Percentiles rank a stretch among this genome's conserved stretches.
Conservation (phyloP, 1,140 invertebrate species). For the Bursaphelenchus mucronatus region DNA sequence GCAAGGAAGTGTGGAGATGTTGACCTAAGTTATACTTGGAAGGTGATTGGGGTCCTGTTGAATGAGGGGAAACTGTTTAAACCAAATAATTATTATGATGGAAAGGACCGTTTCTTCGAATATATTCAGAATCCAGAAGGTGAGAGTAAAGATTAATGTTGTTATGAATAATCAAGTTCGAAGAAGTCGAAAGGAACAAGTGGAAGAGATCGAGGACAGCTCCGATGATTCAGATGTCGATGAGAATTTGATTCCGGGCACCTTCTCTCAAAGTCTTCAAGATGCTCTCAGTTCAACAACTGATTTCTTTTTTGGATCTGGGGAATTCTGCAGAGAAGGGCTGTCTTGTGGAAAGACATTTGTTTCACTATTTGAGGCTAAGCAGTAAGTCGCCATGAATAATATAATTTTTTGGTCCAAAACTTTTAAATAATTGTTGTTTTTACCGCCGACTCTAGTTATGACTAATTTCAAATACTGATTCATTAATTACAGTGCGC, state of each 20-base stretch:
- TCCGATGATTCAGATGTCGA: constrained; percentile 1
- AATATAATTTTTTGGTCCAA: not conserved
- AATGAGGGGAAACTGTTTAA: constrained; percentile 1
- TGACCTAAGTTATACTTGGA: constrained; percentile 8
- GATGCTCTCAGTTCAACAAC: constrained; percentile 5
- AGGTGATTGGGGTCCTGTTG: constrained; percentile 6
- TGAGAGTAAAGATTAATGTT: constrained; percentile 1
- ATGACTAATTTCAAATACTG: no score
- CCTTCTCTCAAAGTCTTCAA: constrained; percentile 11
- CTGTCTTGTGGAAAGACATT: constrained; percentile 4
- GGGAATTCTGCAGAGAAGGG: constrained; percentile 11
- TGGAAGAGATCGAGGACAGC: constrained; percentile 6
- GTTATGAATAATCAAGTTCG: constrained; percentile 7
- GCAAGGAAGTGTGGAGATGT: not conserved
- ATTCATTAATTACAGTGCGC: no score
- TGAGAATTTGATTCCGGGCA: not conserved
- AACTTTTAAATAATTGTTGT: no score
- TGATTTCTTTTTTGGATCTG: constrained; percentile 5
- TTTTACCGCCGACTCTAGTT: no score
- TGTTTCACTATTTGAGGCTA: constrained; percentile 8
- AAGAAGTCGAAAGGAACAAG: constrained; percentile 3
- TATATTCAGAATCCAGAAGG: not conserved
- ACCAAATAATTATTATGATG: not conserved
- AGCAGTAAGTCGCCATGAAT: constrained; percentile 8
- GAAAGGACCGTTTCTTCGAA: constrained; percentile 10